These are phyloP conservation scores for Aphaenogaster ashmeadi DNA, from an alignment of 1,140 invertebrate genomes.

Conservation along the genomic window DNA sequence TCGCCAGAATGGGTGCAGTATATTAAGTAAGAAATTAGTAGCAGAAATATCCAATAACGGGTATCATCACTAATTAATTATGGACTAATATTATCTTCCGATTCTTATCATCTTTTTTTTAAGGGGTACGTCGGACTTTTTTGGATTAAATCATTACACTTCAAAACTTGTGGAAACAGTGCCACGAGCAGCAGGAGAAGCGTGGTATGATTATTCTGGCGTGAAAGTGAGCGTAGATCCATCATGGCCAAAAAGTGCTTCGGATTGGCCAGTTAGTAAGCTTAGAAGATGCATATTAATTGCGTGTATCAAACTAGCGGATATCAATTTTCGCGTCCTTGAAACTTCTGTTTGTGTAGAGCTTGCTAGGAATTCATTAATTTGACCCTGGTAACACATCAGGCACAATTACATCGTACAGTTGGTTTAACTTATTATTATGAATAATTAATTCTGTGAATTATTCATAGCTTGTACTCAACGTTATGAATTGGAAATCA, in stretches of 20 bases:
- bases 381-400: conserved; percentile 5
- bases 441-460: conserved; percentile 47
- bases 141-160: conserved; percentile 89
- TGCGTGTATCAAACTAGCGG: conserved; percentile 23
- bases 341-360: conserved; percentile 3
- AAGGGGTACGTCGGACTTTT: conserved; percentile 87
- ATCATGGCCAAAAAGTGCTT: conserved; percentile 78
- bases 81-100: background rate
- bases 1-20: conserved; percentile 85
- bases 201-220: conserved; percentile 77
- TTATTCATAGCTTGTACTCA: conserved; percentile 30
- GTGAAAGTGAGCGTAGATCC: conserved; percentile 67
- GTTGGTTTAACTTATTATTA: conserved; percentile 34
- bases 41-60: background rate
- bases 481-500: conserved; percentile 12
- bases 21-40: conserved; percentile 75
- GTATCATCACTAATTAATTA: background rate
- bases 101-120: background rate
- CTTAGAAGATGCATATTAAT: conserved; percentile 31
- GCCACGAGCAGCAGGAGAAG: conserved; percentile 68
- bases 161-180: conserved; percentile 77
- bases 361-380: conserved; percentile 24
- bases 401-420: conserved; percentile 25
- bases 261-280: conserved; percentile 71
- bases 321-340: conserved; percentile 26